phyloP scores from a whole-genome alignment of 2,888 invertebrate genomes.

The Hyposoter didymator region DNA sequence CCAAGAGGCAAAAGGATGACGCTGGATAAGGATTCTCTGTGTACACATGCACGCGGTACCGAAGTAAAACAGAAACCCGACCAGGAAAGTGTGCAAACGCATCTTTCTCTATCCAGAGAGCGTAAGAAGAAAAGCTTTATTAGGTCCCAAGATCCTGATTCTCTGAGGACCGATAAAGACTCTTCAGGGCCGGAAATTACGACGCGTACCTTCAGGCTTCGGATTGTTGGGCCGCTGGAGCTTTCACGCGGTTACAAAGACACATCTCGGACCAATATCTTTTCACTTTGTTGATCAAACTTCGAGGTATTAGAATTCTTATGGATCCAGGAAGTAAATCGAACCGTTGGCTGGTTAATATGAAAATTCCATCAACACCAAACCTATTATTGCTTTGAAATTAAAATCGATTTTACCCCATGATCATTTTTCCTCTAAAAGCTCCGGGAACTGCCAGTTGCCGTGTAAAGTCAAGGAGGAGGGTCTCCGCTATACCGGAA shows the following conservation, averaged over 20 bases:
- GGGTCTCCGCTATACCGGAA: background rate
- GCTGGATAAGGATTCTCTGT: conserved; percentile 42
- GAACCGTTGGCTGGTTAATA: background rate
- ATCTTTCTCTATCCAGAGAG: conserved; percentile 13
- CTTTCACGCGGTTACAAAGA: conserved; percentile 36
- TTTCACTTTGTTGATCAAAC: background rate
- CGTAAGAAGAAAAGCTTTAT: conserved; percentile 65
- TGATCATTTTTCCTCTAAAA: conserved; percentile 21
- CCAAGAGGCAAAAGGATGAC: conserved; percentile 43
- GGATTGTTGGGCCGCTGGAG: conserved; percentile 24
- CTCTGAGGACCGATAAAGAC: conserved; percentile 68
- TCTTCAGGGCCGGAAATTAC: conserved; percentile 66
- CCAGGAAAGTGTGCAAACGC: conserved; percentile 17
- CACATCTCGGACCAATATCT: background rate
- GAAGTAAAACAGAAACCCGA: conserved; percentile 45
- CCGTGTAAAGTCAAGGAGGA: conserved; percentile 40
- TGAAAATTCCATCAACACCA: background rate
- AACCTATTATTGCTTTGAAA: background rate
- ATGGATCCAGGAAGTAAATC: background rate
- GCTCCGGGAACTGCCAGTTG: conserved; percentile 36
- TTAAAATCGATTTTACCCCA: background rate
- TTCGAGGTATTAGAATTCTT: background rate
- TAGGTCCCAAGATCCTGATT: conserved; percentile 68
- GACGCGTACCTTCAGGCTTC: conserved; percentile 49
- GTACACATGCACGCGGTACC: background rate